Evolutionary conservation across 2,113 vertebrate species (phyloP).

Genomic region (Colaptes auratus): DNA sequence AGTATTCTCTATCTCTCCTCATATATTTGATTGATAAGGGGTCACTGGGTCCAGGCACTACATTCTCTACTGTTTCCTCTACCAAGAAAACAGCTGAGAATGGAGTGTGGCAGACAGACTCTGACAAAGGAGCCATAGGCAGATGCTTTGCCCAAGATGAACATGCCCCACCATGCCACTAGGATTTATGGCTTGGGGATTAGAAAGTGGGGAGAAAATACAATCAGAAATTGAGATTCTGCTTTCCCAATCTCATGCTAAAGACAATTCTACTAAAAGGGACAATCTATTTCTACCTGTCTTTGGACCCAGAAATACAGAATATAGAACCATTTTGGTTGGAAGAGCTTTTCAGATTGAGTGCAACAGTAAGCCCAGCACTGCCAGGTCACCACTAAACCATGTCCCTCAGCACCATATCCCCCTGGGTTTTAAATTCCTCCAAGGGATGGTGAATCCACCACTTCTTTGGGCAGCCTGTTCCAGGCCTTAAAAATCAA

Average conservation of each 20-base stretch:
- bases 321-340: too few relatives aligned
- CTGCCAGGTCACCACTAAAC: too few relatives aligned
- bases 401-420: too few relatives aligned
- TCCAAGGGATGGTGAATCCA: too few relatives aligned
- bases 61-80: neutral
- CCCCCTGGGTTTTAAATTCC: too few relatives aligned
- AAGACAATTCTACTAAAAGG: neutral
- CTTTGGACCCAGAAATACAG: neutral
- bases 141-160: neutral
- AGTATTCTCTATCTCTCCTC: neutral
- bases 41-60: neutral
- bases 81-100: neutral
- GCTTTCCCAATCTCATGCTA: neutral
- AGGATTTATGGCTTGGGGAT: neutral
- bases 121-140: neutral
- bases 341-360: too few relatives aligned
- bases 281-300: neutral
- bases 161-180: too few relatives aligned
- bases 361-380: too few relatives aligned
- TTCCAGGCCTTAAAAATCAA: too few relatives aligned
- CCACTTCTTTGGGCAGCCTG: too few relatives aligned
- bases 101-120: neutral
- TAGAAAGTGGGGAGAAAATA: neutral
- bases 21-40: neutral
- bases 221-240: neutral